Evolutionary conservation across 1,140 invertebrate species (phyloP).

Genomic region (Antheraea mylitta): DNA sequence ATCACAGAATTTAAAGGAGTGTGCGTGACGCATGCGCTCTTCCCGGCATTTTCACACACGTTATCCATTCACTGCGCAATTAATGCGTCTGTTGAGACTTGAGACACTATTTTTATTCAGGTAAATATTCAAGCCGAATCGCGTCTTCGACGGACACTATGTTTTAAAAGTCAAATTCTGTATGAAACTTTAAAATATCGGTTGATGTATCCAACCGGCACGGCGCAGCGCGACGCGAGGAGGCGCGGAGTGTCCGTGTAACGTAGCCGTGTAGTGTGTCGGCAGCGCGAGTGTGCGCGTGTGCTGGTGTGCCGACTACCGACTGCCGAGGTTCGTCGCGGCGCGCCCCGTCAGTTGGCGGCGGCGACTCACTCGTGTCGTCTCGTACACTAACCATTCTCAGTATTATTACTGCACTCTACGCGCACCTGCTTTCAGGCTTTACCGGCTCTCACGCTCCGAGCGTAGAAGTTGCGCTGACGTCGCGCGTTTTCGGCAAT

Average conservation of each 20-base stretch:
- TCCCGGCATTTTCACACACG: slow-evolving; percentile 52
- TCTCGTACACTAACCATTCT: slow-evolving; percentile 45
- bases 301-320: slow-evolving; percentile 61
- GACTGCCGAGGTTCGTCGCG: slow-evolving; percentile 56
- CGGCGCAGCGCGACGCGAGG: slow-evolving; percentile 33
- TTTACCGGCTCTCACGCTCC: slow-evolving; percentile 65
- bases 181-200: slow-evolving; percentile 70
- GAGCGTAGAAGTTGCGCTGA: slow-evolving; percentile 64
- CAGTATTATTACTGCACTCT: slow-evolving; percentile 42
- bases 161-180: slow-evolving; percentile 59
- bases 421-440: slow-evolving; percentile 60
- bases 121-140: slow-evolving; percentile 57
- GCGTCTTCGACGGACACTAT: slow-evolving; percentile 48
- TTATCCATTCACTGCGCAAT: slow-evolving; percentile 69
- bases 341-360: slow-evolving; percentile 72
- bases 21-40: slow-evolving; percentile 68
- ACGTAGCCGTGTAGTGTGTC: slow-evolving; percentile 58
- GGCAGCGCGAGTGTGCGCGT: slow-evolving; percentile 58
- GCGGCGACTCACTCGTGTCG: slow-evolving; percentile 71
- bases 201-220: slow-evolving; percentile 47
- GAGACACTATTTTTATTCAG: slow-evolving; percentile 39
- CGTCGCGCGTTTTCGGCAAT: slow-evolving; percentile 58
- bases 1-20: slow-evolving; percentile 40
- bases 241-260: slow-evolving; percentile 51
- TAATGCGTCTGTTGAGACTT: slow-evolving; percentile 46